Base-by-base conservation (phyloP, 2,888 invertebrate genomes). In the Andrena dorsata region DNA sequence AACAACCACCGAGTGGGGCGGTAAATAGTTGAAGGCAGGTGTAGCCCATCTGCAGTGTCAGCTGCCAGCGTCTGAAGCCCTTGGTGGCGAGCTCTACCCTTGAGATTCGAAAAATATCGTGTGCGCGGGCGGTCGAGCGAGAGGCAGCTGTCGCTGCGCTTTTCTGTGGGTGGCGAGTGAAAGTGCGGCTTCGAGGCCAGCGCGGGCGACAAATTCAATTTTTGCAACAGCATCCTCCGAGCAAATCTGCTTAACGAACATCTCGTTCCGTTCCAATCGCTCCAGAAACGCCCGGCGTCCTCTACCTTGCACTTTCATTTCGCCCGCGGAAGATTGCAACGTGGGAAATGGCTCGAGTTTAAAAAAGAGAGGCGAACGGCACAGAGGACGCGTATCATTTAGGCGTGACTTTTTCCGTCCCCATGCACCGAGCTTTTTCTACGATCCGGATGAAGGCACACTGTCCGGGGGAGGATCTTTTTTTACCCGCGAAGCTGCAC, bases 41-140 rank as follows among this genome's bases (percentile, higher is more conserved):
- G 90, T 84, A 88, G 80, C 78, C 79, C 88, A 83, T 90, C 88
- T 88, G 85, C 84, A 76, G 81, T 72, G 82, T 79, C 90, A 90
- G 90, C 90, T 90, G 90, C 82, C 78, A 60, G 76, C 53, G 64
- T 65, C 53, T 28, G 90, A 86, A 80, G 80, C 89, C 85, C 85
- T 86, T 87, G 80, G 71, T 87, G 80, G 71, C 69, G 58, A 70
- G 76, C 53, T 80, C 75, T 86, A 86, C 82, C 88, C 86, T 89
- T 82, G 85, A 87, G 76, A 76, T 82, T 88, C 84, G 82, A 85
- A 83, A 85, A 89, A 85, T 88, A 89, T 86, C 84, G 49, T 77
- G 73, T 73, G 72, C 61, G 70, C 64, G 58, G 32, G 70, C 60
- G 66, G 47, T 28, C 53, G 49, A 16, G 60, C 30, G 64, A 28